A percentile compares a stretch with the other conserved stretches of the same genome.
Conservation (phyloP, 2,113 vertebrate genomes). For the Heptranchias perlo region DNA sequence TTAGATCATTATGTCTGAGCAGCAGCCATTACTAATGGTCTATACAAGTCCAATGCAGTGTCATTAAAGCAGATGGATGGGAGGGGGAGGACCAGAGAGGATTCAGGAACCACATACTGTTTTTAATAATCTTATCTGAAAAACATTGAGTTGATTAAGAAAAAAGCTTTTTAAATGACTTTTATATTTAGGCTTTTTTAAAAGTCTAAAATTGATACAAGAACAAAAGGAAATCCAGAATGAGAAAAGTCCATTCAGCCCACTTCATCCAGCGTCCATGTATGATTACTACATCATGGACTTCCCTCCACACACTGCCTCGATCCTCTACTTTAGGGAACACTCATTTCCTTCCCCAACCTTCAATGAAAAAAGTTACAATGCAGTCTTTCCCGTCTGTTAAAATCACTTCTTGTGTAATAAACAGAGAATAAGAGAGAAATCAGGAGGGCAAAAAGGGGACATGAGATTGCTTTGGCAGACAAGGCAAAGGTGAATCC, state of each 20-base stretch:
- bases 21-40: not conserved
- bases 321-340: too few relatives aligned
- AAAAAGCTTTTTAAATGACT: not conserved
- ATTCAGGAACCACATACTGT: not conserved
- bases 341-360: too few relatives aligned
- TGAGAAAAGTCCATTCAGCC: not conserved
- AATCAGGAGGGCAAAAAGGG: too few relatives aligned
- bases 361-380: too few relatives aligned
- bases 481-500: too few relatives aligned
- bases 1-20: not conserved
- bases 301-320: too few relatives aligned
- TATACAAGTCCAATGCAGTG: not conserved
- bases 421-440: too few relatives aligned
- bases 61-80: not conserved
- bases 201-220: not conserved
- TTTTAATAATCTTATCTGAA: not conserved
- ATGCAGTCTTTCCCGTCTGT: too few relatives aligned
- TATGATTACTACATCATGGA: too few relatives aligned
- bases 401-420: too few relatives aligned
- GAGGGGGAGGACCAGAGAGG: not conserved
- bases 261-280: too few relatives aligned
- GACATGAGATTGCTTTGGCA: too few relatives aligned
- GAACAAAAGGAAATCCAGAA: not conserved
- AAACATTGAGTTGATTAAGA: not conserved
- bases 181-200: not conserved